Evolutionary conservation across 2,797 vertebrate species (phyloP).

Genomic region (Sebastiscus tertius): DNA sequence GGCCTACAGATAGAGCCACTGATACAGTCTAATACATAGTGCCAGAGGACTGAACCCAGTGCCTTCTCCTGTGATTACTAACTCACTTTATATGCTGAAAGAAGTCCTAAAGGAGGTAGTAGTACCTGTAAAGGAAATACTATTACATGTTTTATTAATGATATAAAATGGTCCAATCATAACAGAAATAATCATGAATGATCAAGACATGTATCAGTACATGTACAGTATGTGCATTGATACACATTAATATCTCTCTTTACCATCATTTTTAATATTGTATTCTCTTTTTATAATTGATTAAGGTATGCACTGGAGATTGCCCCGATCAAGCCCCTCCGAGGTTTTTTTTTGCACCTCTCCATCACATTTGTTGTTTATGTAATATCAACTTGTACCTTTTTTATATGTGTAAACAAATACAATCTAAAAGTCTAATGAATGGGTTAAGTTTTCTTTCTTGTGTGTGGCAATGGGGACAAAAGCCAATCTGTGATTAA

Average conservation of each 20-base stretch:
- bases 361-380: too few species aligned
- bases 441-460: not conserved
- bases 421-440: too few species aligned
- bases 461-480: too few species aligned
- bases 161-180: not conserved
- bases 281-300: too few species aligned
- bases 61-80: constrained; percentile 5
- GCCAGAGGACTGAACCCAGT: constrained; percentile 3
- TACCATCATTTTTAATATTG: too few species aligned
- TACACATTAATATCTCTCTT: too few species aligned
- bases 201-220: not conserved
- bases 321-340: too few species aligned
- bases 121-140: not conserved
- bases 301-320: too few species aligned
- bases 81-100: not conserved
- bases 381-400: too few species aligned
- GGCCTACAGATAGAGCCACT: constrained; percentile 33
- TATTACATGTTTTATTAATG: not conserved
- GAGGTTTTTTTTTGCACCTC: too few species aligned
- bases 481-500: not conserved
- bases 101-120: not conserved
- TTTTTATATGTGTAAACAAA: too few species aligned
- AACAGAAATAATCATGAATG: not conserved
- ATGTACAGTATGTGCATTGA: not conserved
- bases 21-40: not conserved